Percentiles rank a stretch among this genome's conserved stretches.
Conservation (phyloP, 2,113 vertebrate genomes). For the Chlorocebus sabaeus region DNA sequence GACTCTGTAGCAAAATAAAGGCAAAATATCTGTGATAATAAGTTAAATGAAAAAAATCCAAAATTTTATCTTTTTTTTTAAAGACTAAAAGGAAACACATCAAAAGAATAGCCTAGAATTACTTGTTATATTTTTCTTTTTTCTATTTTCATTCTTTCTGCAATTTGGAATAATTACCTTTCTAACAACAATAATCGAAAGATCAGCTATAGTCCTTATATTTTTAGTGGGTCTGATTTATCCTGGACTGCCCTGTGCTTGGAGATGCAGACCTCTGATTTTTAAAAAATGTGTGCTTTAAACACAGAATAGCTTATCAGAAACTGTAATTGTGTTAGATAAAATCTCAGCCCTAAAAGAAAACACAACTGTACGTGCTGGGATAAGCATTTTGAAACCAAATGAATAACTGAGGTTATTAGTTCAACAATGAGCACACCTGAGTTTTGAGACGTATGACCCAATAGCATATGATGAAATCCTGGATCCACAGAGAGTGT, state of each 20-base stretch:
- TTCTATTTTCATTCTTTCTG: background rate
- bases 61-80: background rate
- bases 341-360: constrained; percentile 35
- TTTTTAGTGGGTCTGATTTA: constrained; percentile 18
- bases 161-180: constrained; percentile 40
- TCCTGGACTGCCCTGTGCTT: background rate
- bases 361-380: background rate
- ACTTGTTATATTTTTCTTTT: background rate
- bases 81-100: background rate
- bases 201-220: background rate
- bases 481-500: background rate
- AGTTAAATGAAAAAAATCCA: background rate
- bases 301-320: constrained; percentile 20
- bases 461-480: constrained; percentile 7
- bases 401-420: constrained; percentile 7
- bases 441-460: constrained; percentile 38
- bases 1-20: background rate
- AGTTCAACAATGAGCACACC: constrained; percentile 21
- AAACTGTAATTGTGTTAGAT: constrained; percentile 38
- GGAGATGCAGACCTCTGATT: background rate
- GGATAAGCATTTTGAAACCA: background rate
- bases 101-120: background rate
- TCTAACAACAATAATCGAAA: background rate
- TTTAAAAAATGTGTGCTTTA: background rate
- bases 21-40: background rate